Evolutionary conservation across 1,140 invertebrate species (phyloP), one percentile per base, ranked within the genome.

Genomic region (Pogonus chalceus): DNA sequence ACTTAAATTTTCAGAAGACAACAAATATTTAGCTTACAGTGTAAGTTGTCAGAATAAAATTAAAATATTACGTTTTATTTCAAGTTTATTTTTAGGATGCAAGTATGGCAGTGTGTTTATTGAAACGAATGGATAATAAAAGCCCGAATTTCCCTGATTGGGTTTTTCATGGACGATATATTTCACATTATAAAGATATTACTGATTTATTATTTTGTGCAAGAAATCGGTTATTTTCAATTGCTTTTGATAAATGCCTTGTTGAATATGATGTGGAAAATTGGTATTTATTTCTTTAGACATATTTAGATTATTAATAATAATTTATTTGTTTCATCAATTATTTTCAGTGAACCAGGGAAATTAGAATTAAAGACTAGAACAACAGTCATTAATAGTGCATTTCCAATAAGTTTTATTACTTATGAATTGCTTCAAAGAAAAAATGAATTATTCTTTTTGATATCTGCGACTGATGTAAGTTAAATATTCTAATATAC

Each of bases 191-290:
- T 56, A 73, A 74, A 48, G 65, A 72, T 0, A 72, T 84, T 20
- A 72, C 65, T 2, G 65, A 76, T 18, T 60, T 82, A 0, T 63
- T 77, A 48, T 84, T 83, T 57, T 52, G 70, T 1, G 49, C 67
- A 59, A 31, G 56, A 26, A 62, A 60, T 1, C 63, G 73, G 20
- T 61, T 84, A 0, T 65, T 79, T 21, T 79, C 80, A 0, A 60
- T 84, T n/a, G 80, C 79, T 1, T 62, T 70, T 23, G 82, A 84
- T 59, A 58, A 74, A n/a, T 64, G 75, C n/a, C 64, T 88, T 67
- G 76, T 85, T 14, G 83, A 85, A 67, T 88, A 87, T 61, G 77
- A 85, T 16, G 63, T 69, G 20, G 65, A 64, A 21, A 66, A 2
- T n/a, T n/a, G n/a, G n/a, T n/a, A n/a, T n/a, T n/a, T n/a, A n/a